These are phyloP conservation scores for Zeuzera pyrina DNA, from an alignment of 2,888 invertebrate species.

Conservation along the genomic window DNA sequence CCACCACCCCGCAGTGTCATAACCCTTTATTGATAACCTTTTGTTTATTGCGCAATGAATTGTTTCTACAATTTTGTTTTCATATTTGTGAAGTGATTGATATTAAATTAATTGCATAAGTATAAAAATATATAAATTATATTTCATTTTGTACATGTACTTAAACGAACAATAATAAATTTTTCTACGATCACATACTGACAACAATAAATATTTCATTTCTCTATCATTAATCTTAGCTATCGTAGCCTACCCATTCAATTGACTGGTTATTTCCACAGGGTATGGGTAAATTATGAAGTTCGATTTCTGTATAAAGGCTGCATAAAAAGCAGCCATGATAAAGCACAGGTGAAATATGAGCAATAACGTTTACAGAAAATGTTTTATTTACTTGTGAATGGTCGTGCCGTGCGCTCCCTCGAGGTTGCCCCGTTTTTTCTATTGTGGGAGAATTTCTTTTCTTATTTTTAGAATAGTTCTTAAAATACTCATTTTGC, in stretches of 20 bases:
- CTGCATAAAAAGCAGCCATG: slow-evolving; percentile 7
- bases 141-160: no score
- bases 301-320: slow-evolving; percentile 14
- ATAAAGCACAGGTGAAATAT: slow-evolving; percentile 8
- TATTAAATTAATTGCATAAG: no score
- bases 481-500: no score
- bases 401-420: slow-evolving; percentile 16
- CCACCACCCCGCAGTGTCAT: no score
- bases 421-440: slow-evolving; percentile 11
- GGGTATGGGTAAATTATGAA: slow-evolving; percentile 30
- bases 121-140: no score
- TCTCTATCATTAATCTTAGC: slow-evolving; percentile 45
- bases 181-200: slow-evolving; percentile 20
- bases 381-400: slow-evolving; percentile 24
- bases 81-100: no score
- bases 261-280: slow-evolving; percentile 39
- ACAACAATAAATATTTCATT: slow-evolving; percentile 32
- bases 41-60: no score
- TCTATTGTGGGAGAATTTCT: slow-evolving; percentile 19
- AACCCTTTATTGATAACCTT: no score
- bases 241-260: slow-evolving; percentile 35
- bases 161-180: no score
- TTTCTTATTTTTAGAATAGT: slow-evolving; percentile 5
- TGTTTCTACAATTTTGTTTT: no score
- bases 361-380: slow-evolving; percentile 9